phyloP scores from a whole-genome alignment of 1,140 invertebrate genomes.

The Asobara japonica region DNA sequence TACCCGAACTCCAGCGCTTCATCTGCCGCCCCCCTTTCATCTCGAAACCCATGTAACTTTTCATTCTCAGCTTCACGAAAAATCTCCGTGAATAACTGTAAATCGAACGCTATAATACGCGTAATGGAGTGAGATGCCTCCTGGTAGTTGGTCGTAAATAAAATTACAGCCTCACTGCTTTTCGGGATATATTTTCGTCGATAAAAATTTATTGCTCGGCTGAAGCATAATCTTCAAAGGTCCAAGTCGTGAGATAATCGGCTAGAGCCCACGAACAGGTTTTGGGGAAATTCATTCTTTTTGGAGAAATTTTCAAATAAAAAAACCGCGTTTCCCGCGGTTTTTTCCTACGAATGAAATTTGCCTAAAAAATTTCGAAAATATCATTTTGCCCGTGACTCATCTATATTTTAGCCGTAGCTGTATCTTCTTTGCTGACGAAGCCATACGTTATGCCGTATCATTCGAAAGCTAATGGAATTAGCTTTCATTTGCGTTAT shows the following conservation, averaged over 20 bases:
- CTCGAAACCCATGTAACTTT: not conserved
- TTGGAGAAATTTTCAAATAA: not conserved
- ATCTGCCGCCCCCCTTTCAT: conserved; percentile 23
- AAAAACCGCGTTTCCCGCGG: not conserved
- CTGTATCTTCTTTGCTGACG: too few relatives aligned
- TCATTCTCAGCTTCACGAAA: conserved; percentile 3
- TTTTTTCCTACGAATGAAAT: not conserved
- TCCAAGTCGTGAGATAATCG: not conserved
- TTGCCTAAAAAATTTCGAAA: not conserved
- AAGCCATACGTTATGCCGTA: too few relatives aligned
- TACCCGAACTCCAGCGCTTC: conserved; percentile 43
- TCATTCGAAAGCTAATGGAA: too few relatives aligned
- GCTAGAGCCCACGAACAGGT: not conserved
- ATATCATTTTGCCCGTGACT: not conserved
- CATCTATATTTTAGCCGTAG: too few relatives aligned
- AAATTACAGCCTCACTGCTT: conserved; percentile 30
- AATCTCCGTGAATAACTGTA: conserved; percentile 3
- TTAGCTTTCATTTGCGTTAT: too few relatives aligned
- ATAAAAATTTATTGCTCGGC: not conserved
- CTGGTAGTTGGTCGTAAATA: conserved; percentile 34
- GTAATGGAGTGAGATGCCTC: conserved; percentile 18
- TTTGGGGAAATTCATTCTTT: not conserved
- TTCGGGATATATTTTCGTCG: not conserved
- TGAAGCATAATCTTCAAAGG: not conserved
- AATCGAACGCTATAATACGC: conserved; percentile 8